A percentile compares a stretch with the other conserved stretches of the same genome.
Conservation (phyloP, 2,888 invertebrate species). For the Lissocephala sabroskyi region DNA sequence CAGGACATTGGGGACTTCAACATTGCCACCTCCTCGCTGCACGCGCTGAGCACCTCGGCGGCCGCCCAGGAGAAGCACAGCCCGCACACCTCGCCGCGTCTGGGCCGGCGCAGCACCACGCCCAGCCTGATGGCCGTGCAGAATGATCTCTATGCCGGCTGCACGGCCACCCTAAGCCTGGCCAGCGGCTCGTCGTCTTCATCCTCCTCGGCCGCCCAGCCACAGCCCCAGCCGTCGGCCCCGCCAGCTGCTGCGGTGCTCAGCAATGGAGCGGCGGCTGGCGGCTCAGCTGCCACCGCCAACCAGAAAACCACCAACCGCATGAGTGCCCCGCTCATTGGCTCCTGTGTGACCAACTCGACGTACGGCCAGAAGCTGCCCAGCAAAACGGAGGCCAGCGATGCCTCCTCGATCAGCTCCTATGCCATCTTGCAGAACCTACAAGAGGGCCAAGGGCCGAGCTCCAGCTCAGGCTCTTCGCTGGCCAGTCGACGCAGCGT, state of each 20-base stretch:
- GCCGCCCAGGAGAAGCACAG: constrained; percentile 73
- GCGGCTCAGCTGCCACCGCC: constrained; percentile 14
- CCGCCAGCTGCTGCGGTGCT: constrained; percentile 59
- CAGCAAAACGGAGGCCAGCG: constrained; percentile 56
- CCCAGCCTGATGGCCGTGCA: constrained; percentile 71
- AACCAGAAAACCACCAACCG: constrained; percentile 69
- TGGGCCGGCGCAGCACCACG: constrained; percentile 72
- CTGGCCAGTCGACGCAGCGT: constrained; percentile 19
- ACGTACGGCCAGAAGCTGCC: constrained; percentile 50
- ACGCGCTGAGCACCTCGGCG: constrained; percentile 72
- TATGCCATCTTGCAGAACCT: constrained; percentile 69
- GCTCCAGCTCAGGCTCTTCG: neutral
- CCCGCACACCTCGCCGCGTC: constrained; percentile 76
- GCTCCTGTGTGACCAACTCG: constrained; percentile 48
- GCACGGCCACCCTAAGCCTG: constrained; percentile 57
- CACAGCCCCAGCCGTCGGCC: constrained; percentile 62
- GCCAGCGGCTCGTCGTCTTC: constrained; percentile 41
- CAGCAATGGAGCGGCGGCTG: constrained; percentile 36
- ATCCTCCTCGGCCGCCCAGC: constrained; percentile 18
- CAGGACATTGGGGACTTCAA: constrained; percentile 78
- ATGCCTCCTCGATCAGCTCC: constrained; percentile 58
- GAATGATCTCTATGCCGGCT: constrained; percentile 69
- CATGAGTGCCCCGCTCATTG: constrained; percentile 71
- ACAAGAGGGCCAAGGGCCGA: constrained; percentile 36
- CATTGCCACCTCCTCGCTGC: constrained; percentile 78